These are phyloP conservation scores for Drosophila affinis DNA, from an alignment of 2,888 invertebrate species.

Conservation along the genomic window DNA sequence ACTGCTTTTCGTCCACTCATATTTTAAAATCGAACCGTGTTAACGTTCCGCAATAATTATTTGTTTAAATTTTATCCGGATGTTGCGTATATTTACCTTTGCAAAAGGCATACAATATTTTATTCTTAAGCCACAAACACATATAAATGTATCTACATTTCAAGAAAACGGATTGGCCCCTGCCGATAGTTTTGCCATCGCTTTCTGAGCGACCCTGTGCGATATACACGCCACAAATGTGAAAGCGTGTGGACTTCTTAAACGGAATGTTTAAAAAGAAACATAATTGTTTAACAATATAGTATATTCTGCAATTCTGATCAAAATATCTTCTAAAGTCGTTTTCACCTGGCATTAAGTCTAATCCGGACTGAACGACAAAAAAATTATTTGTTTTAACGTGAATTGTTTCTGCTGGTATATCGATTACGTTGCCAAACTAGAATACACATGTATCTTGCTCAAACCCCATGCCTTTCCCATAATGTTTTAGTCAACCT, in stretches of 20 bases:
- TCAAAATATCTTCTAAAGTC: too few species aligned
- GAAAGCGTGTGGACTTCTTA: background rate
- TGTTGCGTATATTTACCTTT: slow-evolving; percentile 52
- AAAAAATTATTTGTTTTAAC: too few species aligned
- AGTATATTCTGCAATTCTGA: too few species aligned
- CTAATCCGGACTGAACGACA: too few species aligned
- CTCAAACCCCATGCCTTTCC: too few species aligned
- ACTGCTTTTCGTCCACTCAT: slow-evolving; percentile 20
- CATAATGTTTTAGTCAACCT: too few species aligned
- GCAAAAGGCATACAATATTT: slow-evolving; percentile 69
- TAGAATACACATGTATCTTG: too few species aligned
- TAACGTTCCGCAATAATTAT: background rate
- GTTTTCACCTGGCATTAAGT: too few species aligned
- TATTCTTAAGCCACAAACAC: slow-evolving; percentile 57
- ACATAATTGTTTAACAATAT: background rate
- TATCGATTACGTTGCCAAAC: too few species aligned
- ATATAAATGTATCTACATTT: slow-evolving; percentile 72
- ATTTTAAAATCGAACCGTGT: slow-evolving; percentile 3
- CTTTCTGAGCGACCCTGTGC: slow-evolving; percentile 34
- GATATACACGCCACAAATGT: slow-evolving; percentile 16
- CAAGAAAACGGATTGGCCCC: slow-evolving; percentile 51
- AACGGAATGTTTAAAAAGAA: background rate
- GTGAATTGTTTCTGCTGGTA: too few species aligned
- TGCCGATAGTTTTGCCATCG: slow-evolving; percentile 48
- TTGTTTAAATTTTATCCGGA: background rate